Percentiles rank a stretch among this genome's conserved stretches.
Conservation (phyloP, 2,888 invertebrate genomes). For the Caenorhabditis sinica region DNA sequence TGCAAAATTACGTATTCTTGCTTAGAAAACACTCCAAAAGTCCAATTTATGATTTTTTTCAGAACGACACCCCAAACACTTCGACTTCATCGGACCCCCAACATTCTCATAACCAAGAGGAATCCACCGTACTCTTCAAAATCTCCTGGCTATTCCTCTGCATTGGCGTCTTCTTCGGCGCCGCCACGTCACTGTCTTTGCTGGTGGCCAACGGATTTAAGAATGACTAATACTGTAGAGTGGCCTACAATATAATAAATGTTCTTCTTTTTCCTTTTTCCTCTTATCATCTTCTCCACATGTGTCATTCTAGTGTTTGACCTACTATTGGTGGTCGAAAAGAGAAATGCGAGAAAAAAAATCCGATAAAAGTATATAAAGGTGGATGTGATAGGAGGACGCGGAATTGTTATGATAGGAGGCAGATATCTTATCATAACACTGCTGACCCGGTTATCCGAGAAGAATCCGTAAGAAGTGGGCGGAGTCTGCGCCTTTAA, state of each 20-base stretch:
- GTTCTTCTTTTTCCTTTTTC: constrained; percentile 3
- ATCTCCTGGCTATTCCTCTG: constrained; percentile 33
- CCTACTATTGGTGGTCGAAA: neutral
- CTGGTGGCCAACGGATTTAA: constrained; percentile 52
- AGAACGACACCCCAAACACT: constrained; percentile 16
- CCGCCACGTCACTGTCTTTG: constrained; percentile 45
- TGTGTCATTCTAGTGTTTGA: neutral
- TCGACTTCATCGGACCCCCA: neutral
- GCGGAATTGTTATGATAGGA: constrained; percentile 52
- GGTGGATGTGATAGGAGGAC: neutral
- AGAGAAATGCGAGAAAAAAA: constrained; percentile 24
- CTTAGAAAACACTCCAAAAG: no score
- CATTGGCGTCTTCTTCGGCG: constrained; percentile 34
- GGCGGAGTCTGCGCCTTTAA: constrained; percentile 24
- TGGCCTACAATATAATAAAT: constrained; percentile 47
- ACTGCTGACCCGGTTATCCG: constrained; percentile 41
- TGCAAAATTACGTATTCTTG: no score
- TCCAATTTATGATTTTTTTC: neutral
- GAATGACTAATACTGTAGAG: constrained; percentile 29
- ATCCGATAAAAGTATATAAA: constrained; percentile 54
- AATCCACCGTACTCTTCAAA: neutral
- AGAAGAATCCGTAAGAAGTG: constrained; percentile 19
- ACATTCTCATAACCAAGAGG: neutral
- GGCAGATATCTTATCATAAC: constrained; percentile 49
- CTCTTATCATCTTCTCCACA: neutral